Percentiles rank a stretch among this genome's conserved stretches.
These are phyloP conservation scores for Caenorhabditis tropicalis DNA, from an alignment of 1,140 invertebrate genomes.

Conservation along the genomic window DNA sequence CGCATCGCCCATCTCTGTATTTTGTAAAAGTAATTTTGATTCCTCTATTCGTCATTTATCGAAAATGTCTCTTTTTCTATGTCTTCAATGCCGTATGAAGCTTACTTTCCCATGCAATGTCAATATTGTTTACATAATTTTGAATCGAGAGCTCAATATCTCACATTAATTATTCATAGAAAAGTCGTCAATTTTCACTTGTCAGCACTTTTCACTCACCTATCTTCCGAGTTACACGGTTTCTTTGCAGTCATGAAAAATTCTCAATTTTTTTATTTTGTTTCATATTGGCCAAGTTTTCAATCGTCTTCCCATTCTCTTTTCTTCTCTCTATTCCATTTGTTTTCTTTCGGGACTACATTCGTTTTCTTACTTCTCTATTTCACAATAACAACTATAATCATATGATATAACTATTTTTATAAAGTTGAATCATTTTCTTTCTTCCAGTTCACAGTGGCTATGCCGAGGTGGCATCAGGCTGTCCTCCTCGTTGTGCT, in stretches of 20 bases:
- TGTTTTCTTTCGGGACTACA: too few species aligned
- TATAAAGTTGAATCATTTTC: not conserved
- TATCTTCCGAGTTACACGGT: not conserved
- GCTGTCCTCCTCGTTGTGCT: conserved; percentile 9
- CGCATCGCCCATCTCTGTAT: conserved; percentile 20
- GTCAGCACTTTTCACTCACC: not conserved
- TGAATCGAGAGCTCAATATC: not conserved
- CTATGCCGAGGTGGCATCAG: not conserved
- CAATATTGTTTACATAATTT: not conserved
- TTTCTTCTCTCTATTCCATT: not conserved
- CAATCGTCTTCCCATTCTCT: not conserved
- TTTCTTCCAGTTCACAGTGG: not conserved
- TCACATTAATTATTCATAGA: conserved; percentile 16
- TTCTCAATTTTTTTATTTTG: too few species aligned
- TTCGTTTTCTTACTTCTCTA: not conserved
- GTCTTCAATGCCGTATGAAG: not conserved
- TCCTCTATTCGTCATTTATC: not conserved
- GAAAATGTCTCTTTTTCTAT: not conserved
- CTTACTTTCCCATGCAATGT: not conserved
- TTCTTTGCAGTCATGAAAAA: too few species aligned
- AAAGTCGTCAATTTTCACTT: not conserved
- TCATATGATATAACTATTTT: too few species aligned
- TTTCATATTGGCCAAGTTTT: too few species aligned
- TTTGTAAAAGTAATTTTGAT: not conserved
- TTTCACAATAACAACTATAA: conserved; percentile 3